Percentiles rank a stretch among this genome's conserved stretches.
These are phyloP conservation scores for Antedon mediterranea DNA, from an alignment of 53 echinoderm and acorn worm species.

Conservation along the genomic window DNA sequence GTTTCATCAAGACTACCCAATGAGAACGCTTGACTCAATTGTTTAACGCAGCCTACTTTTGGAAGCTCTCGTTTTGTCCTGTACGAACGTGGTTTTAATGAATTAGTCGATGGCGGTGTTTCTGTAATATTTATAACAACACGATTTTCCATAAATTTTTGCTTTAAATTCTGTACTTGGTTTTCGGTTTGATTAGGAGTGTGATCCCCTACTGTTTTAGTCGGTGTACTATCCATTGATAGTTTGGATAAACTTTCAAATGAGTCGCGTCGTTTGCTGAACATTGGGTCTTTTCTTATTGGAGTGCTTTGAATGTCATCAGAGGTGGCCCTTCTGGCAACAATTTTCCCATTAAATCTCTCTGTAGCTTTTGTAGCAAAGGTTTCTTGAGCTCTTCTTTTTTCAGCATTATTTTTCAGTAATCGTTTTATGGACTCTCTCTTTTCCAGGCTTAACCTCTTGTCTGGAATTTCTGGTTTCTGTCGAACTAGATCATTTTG, in stretches of 20 bases:
- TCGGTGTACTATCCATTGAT: background rate
- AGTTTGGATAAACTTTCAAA: background rate
- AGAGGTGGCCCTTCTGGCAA: background rate
- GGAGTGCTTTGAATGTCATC: background rate
- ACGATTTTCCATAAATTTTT: slow-evolving; percentile 31
- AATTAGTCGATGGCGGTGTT: background rate
- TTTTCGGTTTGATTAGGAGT: background rate
- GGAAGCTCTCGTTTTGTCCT: slow-evolving; percentile 36
- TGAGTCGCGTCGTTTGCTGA: background rate
- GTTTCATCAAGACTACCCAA: slow-evolving; percentile 14
- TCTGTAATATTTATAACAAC: background rate
- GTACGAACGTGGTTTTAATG: background rate
- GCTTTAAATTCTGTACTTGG: slow-evolving; percentile 24
- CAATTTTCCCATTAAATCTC: background rate
- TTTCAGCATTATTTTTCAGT: background rate
- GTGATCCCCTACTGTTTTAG: background rate
- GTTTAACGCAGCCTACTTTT: slow-evolving; percentile 67
- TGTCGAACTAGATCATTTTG: background rate
- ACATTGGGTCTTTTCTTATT: background rate
- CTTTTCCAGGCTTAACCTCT: background rate
- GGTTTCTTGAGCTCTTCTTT: background rate
- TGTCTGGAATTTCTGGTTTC: background rate
- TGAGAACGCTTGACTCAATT: slow-evolving; percentile 77
- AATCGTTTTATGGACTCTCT: background rate
- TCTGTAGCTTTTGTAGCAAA: background rate